These are phyloP conservation scores for Pterostichus madidus DNA, from an alignment of 2,888 invertebrate species.

Conservation along the genomic window DNA sequence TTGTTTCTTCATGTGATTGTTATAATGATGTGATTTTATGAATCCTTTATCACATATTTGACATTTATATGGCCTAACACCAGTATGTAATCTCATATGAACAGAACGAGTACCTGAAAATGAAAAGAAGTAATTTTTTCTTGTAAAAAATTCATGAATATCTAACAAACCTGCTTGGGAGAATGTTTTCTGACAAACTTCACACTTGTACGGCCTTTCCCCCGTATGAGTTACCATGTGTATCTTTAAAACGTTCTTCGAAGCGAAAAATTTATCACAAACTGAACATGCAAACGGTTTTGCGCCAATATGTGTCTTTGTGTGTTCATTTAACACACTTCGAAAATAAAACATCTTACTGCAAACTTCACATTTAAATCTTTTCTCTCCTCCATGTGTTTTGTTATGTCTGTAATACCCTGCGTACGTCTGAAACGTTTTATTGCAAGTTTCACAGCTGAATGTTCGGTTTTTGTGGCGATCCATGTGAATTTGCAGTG, in stretches of 20 bases:
- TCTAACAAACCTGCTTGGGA: slow-evolving; percentile 33
- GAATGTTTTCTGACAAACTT: slow-evolving; percentile 59
- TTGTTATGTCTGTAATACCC: not conserved
- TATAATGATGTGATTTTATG: slow-evolving; percentile 53
- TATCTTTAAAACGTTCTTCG: not conserved
- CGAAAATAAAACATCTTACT: slow-evolving; percentile 3
- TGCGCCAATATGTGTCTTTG: slow-evolving; percentile 15
- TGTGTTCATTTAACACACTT: slow-evolving; percentile 1
- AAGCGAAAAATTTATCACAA: slow-evolving; percentile 59
- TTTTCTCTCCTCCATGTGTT: not conserved
- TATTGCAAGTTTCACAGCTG: slow-evolving; percentile 13
- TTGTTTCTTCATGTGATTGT: slow-evolving; percentile 27
- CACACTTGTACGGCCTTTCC: slow-evolving; percentile 5
- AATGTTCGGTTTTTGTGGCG: not conserved
- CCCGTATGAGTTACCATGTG: not conserved
- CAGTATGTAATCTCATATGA: slow-evolving; percentile 61
- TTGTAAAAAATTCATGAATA: slow-evolving; percentile 33
- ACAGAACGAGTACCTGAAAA: slow-evolving; percentile 23
- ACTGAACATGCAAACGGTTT: slow-evolving; percentile 67
- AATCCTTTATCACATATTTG: slow-evolving; percentile 67
- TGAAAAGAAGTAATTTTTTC: not conserved
- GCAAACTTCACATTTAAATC: slow-evolving; percentile 25
- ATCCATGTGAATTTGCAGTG: slow-evolving; percentile 9
- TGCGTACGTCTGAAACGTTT: not conserved
- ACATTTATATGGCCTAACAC: slow-evolving; percentile 67